Base-by-base conservation (phyloP, 2,888 invertebrate species). In the Kuschelorhynchus macadamiae region DNA sequence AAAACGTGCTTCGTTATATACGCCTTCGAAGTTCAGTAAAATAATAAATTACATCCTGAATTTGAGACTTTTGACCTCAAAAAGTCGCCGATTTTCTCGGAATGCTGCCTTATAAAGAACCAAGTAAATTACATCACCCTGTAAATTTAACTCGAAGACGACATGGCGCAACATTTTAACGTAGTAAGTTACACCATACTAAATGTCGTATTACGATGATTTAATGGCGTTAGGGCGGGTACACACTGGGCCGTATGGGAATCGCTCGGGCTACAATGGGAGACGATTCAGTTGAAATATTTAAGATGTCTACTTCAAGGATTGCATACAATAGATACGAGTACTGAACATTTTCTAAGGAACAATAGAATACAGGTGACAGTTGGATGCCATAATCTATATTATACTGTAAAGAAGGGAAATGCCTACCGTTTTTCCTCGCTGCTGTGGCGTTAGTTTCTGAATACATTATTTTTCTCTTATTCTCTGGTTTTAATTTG, bases 121-220 rank as follows among this genome's bases (percentile, higher is more conserved):
- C 56, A 32, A 49, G 25, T 30, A 64, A 41, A 50, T 64, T 57
- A 64, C 64, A 57, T 32, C 57, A 64, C 64, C 57, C 64, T 64
- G 64, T 64, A 64, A 56, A 64, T 57, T 56, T 63, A 36, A 39
- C 46, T 21, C 9, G 25, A 33, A 21, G 49, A 57, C 56, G 49
- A 64, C 64, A 49, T 36, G 49, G 30, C 41, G 64, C 64, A 64
- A 64, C 64, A 64, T 64, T 64, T 64, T 64, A 64, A 52, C 59
- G 65, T 59, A 44, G 65, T 65, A 59, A 65, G 33, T 65, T 65
- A 65, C 65, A 50, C 65, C 65, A 52, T 46, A 62, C 62, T 67
- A 67, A 67, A 63, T 56, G 67, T 67, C 67, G 67, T 57, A 67
- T 67, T 67, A 67, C 62, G 67, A 67, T 67, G 67, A 67, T 67